Evolutionary conservation across 2,888 invertebrate species (phyloP), one percentile per base, ranked within the genome.

Genomic region (Melieria crassipennis): DNA sequence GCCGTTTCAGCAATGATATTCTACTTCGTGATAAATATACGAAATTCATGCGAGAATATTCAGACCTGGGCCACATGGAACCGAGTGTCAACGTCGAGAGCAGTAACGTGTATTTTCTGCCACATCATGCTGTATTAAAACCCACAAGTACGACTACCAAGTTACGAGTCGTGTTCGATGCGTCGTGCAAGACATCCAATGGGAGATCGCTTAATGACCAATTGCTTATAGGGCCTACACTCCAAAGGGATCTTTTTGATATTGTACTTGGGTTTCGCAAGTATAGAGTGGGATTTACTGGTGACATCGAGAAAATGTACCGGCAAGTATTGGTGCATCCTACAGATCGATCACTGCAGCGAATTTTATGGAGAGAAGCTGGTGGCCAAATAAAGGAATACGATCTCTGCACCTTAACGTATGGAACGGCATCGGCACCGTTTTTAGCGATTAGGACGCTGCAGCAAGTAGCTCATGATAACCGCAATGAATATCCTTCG

Each of bases 101-200:
- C 16, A 16, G 1, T 16, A 16, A 16, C 16, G 16, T 16, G 16
- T 16, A 16, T 16, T 16, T 16, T 16, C 16, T 16, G 16, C 16
- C 16, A 1, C 16, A 16, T 16, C 16, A 16, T 16, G 16, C 16
- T 56, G 7, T 56, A 64, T 13, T 64, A 10, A 69, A 69, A 61
- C 11, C 56, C 9, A 30, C n/a, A 5, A 69, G 65, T 65, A 60
- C 68, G 46, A 68, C 71, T 10, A 72, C 69, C 6, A 70, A 70
- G 61, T 46, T 73, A 7, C n/a, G 70, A 45, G 57, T 73, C 4
- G 73, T 70, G 6, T 73, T 72, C 42, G 69, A 65, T 55, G 71
- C 66, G 10, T 66, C 71, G 7, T 66, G 62, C 57, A 65, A 65
- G 47, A 62, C 69, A 56, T 60, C 72, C 42, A 72, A 72, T 57